These are phyloP conservation scores for Pseudopodoces humilis DNA, from an alignment of 2,113 vertebrate genomes.

Conservation along the genomic window DNA sequence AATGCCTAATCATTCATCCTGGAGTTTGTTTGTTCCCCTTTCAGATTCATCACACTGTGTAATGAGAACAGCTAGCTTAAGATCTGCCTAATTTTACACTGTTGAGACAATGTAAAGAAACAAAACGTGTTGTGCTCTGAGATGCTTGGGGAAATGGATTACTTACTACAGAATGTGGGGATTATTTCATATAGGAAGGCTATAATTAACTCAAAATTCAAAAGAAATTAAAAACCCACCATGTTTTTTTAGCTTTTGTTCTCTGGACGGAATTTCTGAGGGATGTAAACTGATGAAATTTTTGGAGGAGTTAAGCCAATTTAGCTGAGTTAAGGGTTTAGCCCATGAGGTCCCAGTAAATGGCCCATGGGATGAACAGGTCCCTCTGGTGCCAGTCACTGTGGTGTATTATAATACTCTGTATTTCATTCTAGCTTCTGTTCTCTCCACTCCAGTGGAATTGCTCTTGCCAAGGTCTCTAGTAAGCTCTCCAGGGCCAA, in stretches of 20 bases:
- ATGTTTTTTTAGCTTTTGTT: not conserved
- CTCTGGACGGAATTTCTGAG: not conserved
- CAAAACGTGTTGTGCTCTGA: not conserved
- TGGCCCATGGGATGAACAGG: not conserved
- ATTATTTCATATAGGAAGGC: not conserved
- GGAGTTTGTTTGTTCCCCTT: constrained; percentile 36
- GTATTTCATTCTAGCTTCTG: constrained; percentile 36
- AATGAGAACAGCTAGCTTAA: constrained; percentile 21
- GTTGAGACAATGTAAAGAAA: not conserved
- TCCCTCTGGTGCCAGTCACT: not conserved
- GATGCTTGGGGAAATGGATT: not conserved
- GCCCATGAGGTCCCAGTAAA: not conserved
- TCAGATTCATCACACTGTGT: constrained; percentile 13
- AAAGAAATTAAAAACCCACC: not conserved
- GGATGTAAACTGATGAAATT: not conserved
- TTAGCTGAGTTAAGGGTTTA: not conserved
- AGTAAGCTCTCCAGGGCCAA: constrained; percentile 48
- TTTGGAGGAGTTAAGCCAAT: not conserved
- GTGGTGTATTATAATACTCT: not conserved
- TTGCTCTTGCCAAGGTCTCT: constrained; percentile 46
- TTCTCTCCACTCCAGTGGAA: constrained; percentile 41
- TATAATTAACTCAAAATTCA: not conserved
- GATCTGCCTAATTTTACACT: constrained; percentile 14
- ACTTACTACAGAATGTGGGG: not conserved
- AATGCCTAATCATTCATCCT: constrained; percentile 47